These are phyloP conservation scores for Terebella lapidaria DNA, from an alignment of 2,888 invertebrate species.

Conservation along the genomic window DNA sequence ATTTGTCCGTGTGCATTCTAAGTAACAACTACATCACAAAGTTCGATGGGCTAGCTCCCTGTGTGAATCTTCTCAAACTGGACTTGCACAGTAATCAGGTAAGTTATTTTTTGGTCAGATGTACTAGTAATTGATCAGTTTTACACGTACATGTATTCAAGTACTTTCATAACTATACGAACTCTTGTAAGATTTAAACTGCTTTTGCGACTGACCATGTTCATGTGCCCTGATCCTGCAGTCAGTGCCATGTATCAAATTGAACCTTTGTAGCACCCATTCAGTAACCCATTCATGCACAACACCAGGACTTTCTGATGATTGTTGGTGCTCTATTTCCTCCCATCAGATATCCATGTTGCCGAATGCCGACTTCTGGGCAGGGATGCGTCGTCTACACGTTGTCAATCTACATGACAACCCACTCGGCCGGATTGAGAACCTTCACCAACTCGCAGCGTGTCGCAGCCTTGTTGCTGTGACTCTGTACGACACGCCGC, in stretches of 20 bases:
- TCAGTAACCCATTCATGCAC: too few relatives aligned
- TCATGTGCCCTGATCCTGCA: too few relatives aligned
- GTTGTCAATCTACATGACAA: conserved; percentile 51
- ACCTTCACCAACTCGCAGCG: conserved; percentile 39
- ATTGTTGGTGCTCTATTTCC: not conserved
- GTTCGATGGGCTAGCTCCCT: conserved; percentile 40
- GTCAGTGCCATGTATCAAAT: too few relatives aligned
- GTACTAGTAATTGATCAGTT: not conserved
- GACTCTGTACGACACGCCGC: conserved; percentile 50
- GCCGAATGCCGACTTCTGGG: conserved; percentile 47
- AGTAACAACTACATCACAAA: conserved; percentile 46
- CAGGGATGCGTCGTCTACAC: conserved; percentile 34
- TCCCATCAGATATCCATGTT: conserved; percentile 36
- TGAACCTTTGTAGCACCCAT: too few relatives aligned
- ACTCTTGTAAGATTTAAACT: not conserved
- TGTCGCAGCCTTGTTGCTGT: conserved; percentile 34
- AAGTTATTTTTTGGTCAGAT: not conserved
- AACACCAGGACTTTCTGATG: too few relatives aligned
- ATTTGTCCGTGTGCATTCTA: conserved; percentile 40
- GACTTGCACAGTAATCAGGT: conserved; percentile 49
- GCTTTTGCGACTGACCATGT: not conserved
- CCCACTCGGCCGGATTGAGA: conserved; percentile 47
- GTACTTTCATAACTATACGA: not conserved
- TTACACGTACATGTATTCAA: not conserved
- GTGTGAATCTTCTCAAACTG: conserved; percentile 44